Evolutionary conservation across 1,140 invertebrate genomes (phyloP).

Genomic region (Penaeus indicus): DNA sequence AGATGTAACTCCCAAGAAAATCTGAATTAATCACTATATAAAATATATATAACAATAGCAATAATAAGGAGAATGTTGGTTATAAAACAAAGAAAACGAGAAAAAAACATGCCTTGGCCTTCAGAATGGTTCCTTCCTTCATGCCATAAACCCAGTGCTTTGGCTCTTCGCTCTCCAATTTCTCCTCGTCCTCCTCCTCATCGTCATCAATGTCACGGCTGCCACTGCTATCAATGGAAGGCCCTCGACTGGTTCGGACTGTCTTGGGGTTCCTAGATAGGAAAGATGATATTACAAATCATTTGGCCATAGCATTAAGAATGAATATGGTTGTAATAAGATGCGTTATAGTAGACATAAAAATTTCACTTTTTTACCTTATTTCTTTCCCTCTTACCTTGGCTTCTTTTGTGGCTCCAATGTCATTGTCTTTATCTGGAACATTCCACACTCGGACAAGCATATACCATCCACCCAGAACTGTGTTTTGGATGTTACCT

Average conservation of each 20-base stretch:
- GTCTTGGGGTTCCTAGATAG: conserved; percentile 51
- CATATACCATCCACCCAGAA: conserved; percentile 89
- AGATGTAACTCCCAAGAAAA: no score
- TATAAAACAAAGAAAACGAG: conserved; percentile 8
- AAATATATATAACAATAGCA: not conserved
- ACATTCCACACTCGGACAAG: conserved; percentile 84
- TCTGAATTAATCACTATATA: no score
- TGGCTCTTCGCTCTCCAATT: conserved; percentile 56
- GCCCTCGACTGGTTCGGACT: conserved; percentile 56
- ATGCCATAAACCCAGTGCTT: conserved; percentile 66
- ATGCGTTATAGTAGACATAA: no score
- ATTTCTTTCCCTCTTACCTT: conserved; percentile 65
- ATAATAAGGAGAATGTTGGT: not conserved
- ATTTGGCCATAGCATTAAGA: no score
- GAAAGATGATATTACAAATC: not conserved
- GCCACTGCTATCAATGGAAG: conserved; percentile 64
- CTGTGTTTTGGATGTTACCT: conserved; percentile 72
- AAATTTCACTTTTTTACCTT: not conserved
- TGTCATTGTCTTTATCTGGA: conserved; percentile 82
- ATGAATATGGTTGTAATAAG: no score
- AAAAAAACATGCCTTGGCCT: conserved; percentile 56
- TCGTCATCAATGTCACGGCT: conserved; percentile 66
- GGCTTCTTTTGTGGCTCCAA: conserved; percentile 76
- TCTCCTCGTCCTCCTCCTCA: conserved; percentile 67
- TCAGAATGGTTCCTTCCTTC: conserved; percentile 65